phyloP scores from a whole-genome alignment of 2,888 invertebrate species.

The Coenonympha glycerion region DNA sequence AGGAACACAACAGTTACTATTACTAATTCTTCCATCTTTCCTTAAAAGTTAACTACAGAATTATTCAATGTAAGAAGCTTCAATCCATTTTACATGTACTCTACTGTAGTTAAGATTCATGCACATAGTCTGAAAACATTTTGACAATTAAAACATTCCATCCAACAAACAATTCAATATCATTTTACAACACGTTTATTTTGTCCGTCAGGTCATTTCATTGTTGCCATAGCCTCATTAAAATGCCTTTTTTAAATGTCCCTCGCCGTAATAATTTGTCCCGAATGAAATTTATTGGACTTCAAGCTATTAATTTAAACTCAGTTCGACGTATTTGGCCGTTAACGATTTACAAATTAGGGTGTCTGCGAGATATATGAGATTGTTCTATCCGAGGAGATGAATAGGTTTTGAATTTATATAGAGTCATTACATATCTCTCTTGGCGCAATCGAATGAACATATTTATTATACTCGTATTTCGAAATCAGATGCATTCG shows the following conservation, averaged over 20 bases:
- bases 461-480: no score
- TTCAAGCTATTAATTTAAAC: conserved; percentile 9
- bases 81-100: no score
- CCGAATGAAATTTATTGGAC: conserved; percentile 7
- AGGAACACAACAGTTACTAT: no score
- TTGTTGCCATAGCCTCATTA: conserved; percentile 2
- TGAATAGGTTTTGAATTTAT: background rate
- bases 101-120: no score
- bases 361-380: conserved; percentile 2
- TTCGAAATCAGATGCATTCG: no score
- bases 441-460: no score
- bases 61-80: no score
- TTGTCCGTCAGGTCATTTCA: conserved; percentile 4
- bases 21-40: no score
- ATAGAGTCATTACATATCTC: background rate
- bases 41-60: no score
- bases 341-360: conserved; percentile 10
- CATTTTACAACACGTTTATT: conserved; percentile 4
- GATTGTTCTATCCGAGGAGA: background rate
- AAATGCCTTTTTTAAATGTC: conserved; percentile 4
- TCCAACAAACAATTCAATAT: background rate
- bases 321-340: conserved; percentile 1
- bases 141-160: background rate
- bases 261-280: conserved; percentile 5
- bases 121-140: no score